Evolutionary conservation across 2,888 invertebrate genomes (phyloP).

Genomic region (Sicus ferrugineus): DNA sequence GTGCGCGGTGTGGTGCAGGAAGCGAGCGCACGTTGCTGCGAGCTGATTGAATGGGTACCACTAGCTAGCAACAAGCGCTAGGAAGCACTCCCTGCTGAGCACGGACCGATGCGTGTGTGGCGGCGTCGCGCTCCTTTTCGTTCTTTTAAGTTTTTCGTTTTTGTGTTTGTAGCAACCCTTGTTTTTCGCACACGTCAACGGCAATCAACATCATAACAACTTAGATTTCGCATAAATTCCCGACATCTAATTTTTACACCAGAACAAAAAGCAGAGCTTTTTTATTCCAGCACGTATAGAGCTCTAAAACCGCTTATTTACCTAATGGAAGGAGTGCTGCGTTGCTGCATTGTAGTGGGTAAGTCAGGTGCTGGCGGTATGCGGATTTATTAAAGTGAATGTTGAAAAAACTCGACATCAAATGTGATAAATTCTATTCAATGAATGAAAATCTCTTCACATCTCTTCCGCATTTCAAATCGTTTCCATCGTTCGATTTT

Average conservation of each 20-base stretch:
- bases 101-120: constrained; percentile 32
- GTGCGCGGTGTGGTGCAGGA: neutral
- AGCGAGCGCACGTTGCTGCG: constrained; percentile 51
- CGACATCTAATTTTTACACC: neutral
- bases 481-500: too few species aligned
- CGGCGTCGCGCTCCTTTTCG: neutral
- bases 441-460: too few species aligned
- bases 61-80: constrained; percentile 38
- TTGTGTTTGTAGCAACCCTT: constrained; percentile 14
- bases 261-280: too few species aligned
- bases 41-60: constrained; percentile 41
- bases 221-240: constrained; percentile 30
- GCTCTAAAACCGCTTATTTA: too few species aligned
- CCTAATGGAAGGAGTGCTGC: too few species aligned
- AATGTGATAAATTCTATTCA: too few species aligned
- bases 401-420: too few species aligned
- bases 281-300: too few species aligned
- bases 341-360: too few species aligned
- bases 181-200: constrained; percentile 30
- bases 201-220: constrained; percentile 34
- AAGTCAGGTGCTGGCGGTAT: too few species aligned
- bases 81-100: constrained; percentile 17
- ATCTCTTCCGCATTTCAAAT: too few species aligned
- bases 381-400: too few species aligned
- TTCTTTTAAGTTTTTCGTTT: constrained; percentile 1